These are phyloP conservation scores for Cryptoleucopteryx plumbea DNA, from an alignment of 2,113 vertebrate species.

Conservation along the genomic window DNA sequence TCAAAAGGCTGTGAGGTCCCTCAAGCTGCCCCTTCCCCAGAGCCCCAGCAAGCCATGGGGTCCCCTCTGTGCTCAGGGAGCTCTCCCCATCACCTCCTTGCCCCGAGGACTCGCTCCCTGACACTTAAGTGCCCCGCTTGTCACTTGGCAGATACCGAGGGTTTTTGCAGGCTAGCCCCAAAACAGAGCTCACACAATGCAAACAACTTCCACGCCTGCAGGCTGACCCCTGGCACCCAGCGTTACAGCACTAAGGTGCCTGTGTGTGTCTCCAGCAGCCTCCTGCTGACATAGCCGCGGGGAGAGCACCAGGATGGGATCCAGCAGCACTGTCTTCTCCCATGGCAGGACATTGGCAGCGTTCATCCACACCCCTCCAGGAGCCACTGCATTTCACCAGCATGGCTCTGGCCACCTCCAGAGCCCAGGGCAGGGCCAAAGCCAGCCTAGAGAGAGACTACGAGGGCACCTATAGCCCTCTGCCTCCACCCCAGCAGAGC, in stretches of 20 bases:
- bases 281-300: rapidly evolving
- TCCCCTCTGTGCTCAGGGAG: background rate
- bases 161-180: background rate
- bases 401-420: background rate
- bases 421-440: background rate
- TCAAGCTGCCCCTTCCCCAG: background rate
- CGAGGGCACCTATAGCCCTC: no score
- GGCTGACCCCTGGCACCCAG: background rate
- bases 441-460: background rate
- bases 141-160: background rate
- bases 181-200: background rate
- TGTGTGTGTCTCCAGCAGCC: background rate
- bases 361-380: background rate
- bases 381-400: background rate
- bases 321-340: background rate
- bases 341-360: background rate
- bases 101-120: rapidly evolving
- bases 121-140: background rate
- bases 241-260: background rate
- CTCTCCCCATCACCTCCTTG: rapidly evolving
- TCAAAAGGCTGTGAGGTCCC: background rate
- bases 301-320: background rate
- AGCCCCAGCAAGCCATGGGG: background rate
- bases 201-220: background rate
- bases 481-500: background rate